phyloP scores from a whole-genome alignment of 2,888 invertebrate genomes.

The Agrochola circellaris region DNA sequence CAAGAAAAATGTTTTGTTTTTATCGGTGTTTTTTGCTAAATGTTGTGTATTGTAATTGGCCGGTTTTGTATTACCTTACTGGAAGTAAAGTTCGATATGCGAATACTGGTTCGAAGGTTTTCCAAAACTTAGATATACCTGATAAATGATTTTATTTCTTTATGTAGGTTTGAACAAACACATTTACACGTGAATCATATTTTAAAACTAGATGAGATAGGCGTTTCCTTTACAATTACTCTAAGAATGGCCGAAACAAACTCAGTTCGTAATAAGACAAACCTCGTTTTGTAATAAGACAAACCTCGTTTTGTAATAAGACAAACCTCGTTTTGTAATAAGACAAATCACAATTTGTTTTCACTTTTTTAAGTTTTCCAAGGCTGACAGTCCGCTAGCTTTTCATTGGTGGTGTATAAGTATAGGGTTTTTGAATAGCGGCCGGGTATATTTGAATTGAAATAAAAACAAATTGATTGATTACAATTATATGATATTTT shows the following conservation, averaged over 20 bases:
- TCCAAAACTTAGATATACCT: neutral
- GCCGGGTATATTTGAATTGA: too few species aligned
- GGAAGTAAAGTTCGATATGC: neutral
- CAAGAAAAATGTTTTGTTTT: too few species aligned
- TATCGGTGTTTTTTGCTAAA: too few species aligned
- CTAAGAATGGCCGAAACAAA: neutral
- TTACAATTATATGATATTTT: too few species aligned
- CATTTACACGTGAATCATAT: neutral
- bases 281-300: neutral
- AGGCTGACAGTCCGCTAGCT: too few species aligned
- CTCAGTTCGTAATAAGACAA: neutral
- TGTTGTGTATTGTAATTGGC: too few species aligned
- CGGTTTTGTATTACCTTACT: neutral
- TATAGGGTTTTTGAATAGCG: too few species aligned
- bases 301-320: too few species aligned
- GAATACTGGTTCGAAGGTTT: neutral
- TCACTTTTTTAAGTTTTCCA: too few species aligned
- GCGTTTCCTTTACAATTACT: neutral
- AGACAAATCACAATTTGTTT: too few species aligned
- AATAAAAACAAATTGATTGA: too few species aligned
- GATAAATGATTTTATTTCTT: neutral
- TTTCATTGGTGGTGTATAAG: neutral
- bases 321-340: too few species aligned
- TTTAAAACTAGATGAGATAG: neutral
- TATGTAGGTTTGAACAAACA: neutral